phyloP scores from a whole-genome alignment of 2,888 invertebrate genomes.

The Halictus quadricinctus region DNA sequence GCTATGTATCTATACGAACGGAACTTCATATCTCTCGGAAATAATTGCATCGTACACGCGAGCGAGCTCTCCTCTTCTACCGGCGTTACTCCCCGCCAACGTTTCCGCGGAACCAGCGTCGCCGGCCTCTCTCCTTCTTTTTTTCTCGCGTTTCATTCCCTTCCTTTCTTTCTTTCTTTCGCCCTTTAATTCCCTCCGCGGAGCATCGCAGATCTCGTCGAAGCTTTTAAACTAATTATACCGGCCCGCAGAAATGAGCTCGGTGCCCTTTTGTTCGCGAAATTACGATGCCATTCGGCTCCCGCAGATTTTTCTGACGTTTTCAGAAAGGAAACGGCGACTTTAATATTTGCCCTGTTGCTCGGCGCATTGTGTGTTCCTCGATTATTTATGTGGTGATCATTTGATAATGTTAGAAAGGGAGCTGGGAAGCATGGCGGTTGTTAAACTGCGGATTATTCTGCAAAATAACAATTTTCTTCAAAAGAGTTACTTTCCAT shows the following conservation, averaged over 20 bases:
- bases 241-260: neutral
- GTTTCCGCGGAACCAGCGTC: neutral
- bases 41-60: slow-evolving; percentile 56
- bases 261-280: neutral
- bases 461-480: neutral
- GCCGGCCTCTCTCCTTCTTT: neutral
- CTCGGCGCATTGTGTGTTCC: too few species aligned
- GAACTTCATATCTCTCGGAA: slow-evolving; percentile 57
- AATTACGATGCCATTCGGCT: neutral
- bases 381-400: neutral
- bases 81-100: neutral
- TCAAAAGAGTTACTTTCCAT: neutral
- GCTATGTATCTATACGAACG: slow-evolving; percentile 46
- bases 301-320: neutral
- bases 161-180: neutral
- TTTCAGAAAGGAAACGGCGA: neutral
- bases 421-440: too few species aligned
- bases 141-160: neutral
- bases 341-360: neutral
- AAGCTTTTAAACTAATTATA: neutral
- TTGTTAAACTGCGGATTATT: too few species aligned
- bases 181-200: neutral
- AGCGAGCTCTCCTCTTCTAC: slow-evolving; percentile 22
- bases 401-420: neutral
- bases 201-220: neutral